phyloP scores from a whole-genome alignment of 2,797 vertebrate genomes.

The Muscicapa comitata region DNA sequence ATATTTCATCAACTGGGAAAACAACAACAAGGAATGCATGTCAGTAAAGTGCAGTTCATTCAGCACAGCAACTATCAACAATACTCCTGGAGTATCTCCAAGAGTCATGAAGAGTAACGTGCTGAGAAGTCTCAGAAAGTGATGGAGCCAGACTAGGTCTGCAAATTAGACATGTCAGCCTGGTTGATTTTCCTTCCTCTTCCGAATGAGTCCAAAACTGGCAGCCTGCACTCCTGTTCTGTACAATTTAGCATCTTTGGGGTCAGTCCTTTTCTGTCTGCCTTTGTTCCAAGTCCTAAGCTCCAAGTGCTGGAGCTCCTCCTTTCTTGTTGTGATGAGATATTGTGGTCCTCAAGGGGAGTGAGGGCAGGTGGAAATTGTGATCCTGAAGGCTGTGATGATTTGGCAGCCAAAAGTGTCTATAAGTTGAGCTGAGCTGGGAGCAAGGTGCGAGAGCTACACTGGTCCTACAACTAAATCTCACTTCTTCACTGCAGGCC shows the following conservation, averaged over 20 bases:
- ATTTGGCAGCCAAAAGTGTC: not conserved
- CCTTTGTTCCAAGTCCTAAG: not conserved
- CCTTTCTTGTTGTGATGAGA: not conserved
- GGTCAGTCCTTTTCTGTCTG: not conserved
- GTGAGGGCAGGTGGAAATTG: not conserved
- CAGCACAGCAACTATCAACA: not conserved
- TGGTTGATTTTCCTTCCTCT: not conserved
- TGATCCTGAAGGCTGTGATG: not conserved
- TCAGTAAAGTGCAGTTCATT: not conserved
- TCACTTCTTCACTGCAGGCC: not conserved
- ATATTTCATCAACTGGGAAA: not conserved
- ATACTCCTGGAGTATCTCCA: not conserved
- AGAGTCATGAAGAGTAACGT: not conserved
- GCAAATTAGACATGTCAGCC: not conserved
- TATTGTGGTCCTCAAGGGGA: not conserved
- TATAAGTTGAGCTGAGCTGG: not conserved
- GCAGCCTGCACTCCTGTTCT: not conserved
- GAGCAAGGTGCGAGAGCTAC: not conserved
- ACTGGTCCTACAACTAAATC: not conserved
- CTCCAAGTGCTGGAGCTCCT: not conserved
- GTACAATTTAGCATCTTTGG: not conserved
- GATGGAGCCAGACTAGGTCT: not conserved
- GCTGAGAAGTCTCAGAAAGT: not conserved
- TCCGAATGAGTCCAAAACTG: not conserved
- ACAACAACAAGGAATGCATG: not conserved